These are phyloP conservation scores for Geotrupes spiniger DNA, from an alignment of 2,888 invertebrate species.

Conservation along the genomic window DNA sequence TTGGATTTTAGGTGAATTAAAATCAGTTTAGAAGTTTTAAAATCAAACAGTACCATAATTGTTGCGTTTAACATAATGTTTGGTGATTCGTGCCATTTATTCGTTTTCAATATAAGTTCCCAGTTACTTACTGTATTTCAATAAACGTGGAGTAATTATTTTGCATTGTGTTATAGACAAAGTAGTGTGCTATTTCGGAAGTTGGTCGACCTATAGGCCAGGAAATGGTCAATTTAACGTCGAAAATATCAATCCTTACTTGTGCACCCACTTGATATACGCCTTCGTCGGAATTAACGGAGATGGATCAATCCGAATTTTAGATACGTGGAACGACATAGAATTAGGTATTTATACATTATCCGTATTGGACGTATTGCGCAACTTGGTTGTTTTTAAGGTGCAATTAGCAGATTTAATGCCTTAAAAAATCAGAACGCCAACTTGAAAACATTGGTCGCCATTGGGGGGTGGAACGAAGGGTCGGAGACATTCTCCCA, in stretches of 20 bases:
- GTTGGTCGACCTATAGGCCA: constrained; percentile 70
- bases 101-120: too few species aligned
- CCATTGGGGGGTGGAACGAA: constrained; percentile 68
- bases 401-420: constrained; percentile 56
- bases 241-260: constrained; percentile 60
- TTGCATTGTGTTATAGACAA: too few species aligned
- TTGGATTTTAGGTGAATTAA: too few species aligned
- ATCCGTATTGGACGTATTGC: too few species aligned
- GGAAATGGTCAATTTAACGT: constrained; percentile 65
- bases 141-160: too few species aligned
- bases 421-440: constrained; percentile 54
- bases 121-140: too few species aligned
- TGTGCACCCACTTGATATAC: constrained; percentile 76
- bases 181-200: constrained; percentile 72
- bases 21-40: too few species aligned
- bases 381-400: constrained; percentile 28
- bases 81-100: too few species aligned
- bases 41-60: too few species aligned
- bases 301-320: constrained; percentile 53
- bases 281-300: constrained; percentile 65
- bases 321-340: constrained; percentile 61
- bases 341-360: too few species aligned
- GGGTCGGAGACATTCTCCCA: constrained; percentile 42
- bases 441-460: constrained; percentile 56
- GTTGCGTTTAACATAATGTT: too few species aligned